These are phyloP conservation scores for Drosophila quadrilineata DNA, from an alignment of 1,140 invertebrate species.

Conservation along the genomic window DNA sequence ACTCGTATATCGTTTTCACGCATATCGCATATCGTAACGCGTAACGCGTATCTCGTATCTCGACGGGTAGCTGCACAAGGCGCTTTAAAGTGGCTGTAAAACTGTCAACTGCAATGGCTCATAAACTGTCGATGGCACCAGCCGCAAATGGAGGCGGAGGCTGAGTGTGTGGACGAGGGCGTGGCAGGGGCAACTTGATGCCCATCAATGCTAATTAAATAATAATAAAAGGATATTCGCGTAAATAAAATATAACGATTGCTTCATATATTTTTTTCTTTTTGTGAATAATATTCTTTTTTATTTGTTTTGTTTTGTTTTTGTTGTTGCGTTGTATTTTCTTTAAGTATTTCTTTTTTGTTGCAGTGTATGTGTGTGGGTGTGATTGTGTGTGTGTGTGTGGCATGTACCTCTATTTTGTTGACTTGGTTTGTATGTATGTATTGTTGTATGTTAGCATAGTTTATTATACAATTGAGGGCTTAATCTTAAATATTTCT, in stretches of 20 bases:
- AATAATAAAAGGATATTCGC: slow-evolving; percentile 62
- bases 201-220: slow-evolving; percentile 62
- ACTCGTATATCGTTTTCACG: too few species aligned
- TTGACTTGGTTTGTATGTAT: slow-evolving; percentile 74
- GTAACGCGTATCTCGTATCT: not conserved
- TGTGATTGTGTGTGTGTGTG: slow-evolving; percentile 45
- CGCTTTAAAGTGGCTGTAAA: slow-evolving; percentile 50
- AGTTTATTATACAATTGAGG: slow-evolving; percentile 79
- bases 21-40: not conserved
- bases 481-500: slow-evolving; percentile 70
- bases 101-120: slow-evolving; percentile 57
- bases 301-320: slow-evolving; percentile 62
- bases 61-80: slow-evolving; percentile 13
- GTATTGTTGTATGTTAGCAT: slow-evolving; percentile 59
- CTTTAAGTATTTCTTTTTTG: slow-evolving; percentile 29
- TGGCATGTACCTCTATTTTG: slow-evolving; percentile 69
- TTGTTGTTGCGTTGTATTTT: slow-evolving; percentile 64
- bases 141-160: too few species aligned
- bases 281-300: slow-evolving; percentile 77
- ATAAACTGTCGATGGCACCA: slow-evolving; percentile 36
- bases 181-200: too few species aligned
- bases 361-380: slow-evolving; percentile 32
- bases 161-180: too few species aligned
- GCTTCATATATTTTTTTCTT: slow-evolving; percentile 28
- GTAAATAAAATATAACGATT: slow-evolving; percentile 38